Conservation (phyloP, 2,113 vertebrate genomes). For the Laticauda colubrina region DNA sequence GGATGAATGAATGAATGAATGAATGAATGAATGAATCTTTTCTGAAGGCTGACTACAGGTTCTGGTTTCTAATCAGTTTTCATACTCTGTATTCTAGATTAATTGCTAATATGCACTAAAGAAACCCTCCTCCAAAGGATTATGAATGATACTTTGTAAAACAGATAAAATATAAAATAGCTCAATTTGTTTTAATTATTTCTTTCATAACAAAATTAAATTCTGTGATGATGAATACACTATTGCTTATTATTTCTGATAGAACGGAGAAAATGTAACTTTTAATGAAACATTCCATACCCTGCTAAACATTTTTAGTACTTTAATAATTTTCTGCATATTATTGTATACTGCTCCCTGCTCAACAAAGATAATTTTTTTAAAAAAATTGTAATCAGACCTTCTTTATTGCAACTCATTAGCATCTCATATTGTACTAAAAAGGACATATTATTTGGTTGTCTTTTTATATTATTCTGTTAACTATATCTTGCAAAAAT, state of each 20-base stretch:
- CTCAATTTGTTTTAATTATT: slow-evolving; percentile 69
- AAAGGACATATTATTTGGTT: neutral
- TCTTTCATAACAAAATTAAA: slow-evolving; percentile 71
- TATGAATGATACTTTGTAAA: neutral
- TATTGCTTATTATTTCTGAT: slow-evolving; percentile 56
- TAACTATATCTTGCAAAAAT: neutral
- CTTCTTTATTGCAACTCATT: neutral
- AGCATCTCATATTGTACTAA: neutral
- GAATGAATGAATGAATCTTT: neutral
- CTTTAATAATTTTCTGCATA: slow-evolving; percentile 49
- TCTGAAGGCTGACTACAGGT: neutral
- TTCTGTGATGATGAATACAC: slow-evolving; percentile 63
- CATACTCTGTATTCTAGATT: slow-evolving; percentile 12
- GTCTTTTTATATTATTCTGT: neutral
- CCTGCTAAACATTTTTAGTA: slow-evolving; percentile 33
- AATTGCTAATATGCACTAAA: slow-evolving; percentile 34
- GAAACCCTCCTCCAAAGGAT: neutral
- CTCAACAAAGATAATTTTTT: slow-evolving; percentile 34
- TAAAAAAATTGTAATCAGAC: slow-evolving; percentile 31
- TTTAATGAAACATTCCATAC: slow-evolving; percentile 62
- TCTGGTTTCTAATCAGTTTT: neutral
- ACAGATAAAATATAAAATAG: slow-evolving; percentile 53
- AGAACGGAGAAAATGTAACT: slow-evolving; percentile 56
- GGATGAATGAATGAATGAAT: neutral
- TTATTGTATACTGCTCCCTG: neutral